These are phyloP conservation scores for Microcaecilia unicolor DNA, from an alignment of 2,797 vertebrate species.

Conservation along the genomic window DNA sequence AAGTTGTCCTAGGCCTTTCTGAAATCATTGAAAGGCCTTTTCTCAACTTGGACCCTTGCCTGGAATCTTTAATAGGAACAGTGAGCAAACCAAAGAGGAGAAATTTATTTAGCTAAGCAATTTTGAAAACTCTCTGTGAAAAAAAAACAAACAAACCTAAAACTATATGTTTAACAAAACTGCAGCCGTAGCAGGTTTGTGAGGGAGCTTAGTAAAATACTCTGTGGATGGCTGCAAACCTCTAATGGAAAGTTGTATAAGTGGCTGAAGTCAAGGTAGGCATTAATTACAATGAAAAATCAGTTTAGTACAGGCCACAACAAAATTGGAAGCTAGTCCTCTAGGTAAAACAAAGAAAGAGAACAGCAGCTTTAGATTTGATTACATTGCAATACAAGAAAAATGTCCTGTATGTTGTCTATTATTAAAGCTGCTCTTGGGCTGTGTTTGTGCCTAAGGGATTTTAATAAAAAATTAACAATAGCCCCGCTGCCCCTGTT, in stretches of 20 bases:
- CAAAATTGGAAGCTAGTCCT: constrained; percentile 73
- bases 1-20: constrained; percentile 52
- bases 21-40: constrained; percentile 60
- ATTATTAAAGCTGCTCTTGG: constrained; percentile 73
- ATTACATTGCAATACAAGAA: constrained; percentile 74
- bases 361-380: constrained; percentile 68
- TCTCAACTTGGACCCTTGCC: constrained; percentile 55
- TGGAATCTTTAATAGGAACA: constrained; percentile 67
- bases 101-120: constrained; percentile 31
- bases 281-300: constrained; percentile 80
- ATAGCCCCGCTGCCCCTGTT: constrained; percentile 54
- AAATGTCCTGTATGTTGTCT: constrained; percentile 69
- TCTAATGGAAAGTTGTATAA: constrained; percentile 65
- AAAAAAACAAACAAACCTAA: constrained; percentile 28
- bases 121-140: constrained; percentile 43
- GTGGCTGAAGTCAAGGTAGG: constrained; percentile 65
- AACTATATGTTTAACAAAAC: constrained; percentile 42
- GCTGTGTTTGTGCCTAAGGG: constrained; percentile 56
- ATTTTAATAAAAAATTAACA: constrained; percentile 72
- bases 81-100: constrained; percentile 16
- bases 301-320: constrained; percentile 68
- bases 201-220: constrained; percentile 49
- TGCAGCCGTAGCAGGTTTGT: constrained; percentile 31
- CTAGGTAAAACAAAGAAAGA: constrained; percentile 71
- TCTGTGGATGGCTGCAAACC: constrained; percentile 56